Base-by-base conservation (phyloP, 2,888 invertebrate genomes). In the Lysandra bellargus region DNA sequence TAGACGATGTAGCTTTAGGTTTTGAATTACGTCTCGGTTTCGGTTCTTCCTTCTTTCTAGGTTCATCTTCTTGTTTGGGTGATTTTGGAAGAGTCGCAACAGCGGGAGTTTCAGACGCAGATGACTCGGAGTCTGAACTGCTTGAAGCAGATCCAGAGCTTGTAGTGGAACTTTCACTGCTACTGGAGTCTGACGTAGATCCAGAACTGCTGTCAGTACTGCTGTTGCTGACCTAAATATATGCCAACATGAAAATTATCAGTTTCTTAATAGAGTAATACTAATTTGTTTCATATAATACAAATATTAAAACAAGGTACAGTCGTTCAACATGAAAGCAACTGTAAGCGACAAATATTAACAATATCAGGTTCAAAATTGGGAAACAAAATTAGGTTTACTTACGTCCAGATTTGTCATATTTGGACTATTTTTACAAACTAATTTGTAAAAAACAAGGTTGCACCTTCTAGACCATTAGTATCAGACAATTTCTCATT, bases 101-200 rank as follows among this genome's bases (percentile, higher is more conserved):
- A 9, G 87, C 82, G 79, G 91, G 90, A 12, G 87, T 85, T 23
- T 92, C 92, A 0, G 93, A 96, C 2, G 95, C 94, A 0, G 96
- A 96, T 0, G 97, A 96, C 82, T 97, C 97, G 0, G 96, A 96
- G 83, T 97, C 97, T 0, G 96, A 96, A 84, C 96, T 96, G 64
- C 96, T 96, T 2, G 96, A 96, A 0, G 96, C 96, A 4, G 96
- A 96, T 69, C 96, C 97, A 0, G 97, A 96, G 79, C 96, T 96
- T 81, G 96, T 96, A 0, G 97, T 96, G 0, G 96, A 96, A 80
- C 96, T 96, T 64, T 96, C 96, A 84, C 97, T 96, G 80, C 95
- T 96, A 85, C 95, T 97, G 0, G 96, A 97, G 83, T 96, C 97
- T 0, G 97, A 96, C 4, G 95, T 94, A 12, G 96, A 96, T 6